Conservation (phyloP, 30 jellyfish, hydroid and myxozoan genomes). For the Morbakka virulenta region DNA sequence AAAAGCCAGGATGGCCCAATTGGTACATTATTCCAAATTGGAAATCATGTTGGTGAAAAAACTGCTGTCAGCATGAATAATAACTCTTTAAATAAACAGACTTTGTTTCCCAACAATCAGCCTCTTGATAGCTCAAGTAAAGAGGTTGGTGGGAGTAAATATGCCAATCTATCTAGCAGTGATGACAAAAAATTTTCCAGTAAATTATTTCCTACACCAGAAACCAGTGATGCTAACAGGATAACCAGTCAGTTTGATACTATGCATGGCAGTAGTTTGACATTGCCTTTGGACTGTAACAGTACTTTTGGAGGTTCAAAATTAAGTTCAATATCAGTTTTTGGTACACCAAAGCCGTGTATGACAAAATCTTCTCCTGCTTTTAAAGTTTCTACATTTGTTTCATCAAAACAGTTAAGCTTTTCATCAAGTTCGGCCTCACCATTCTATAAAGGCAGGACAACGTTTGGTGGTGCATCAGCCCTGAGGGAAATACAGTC, state of each 20-base stretch:
- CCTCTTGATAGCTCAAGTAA: background rate
- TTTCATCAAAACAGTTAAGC: conserved; percentile 57
- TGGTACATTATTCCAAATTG: background rate
- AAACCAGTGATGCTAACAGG: background rate
- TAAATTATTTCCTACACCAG: background rate
- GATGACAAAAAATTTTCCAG: background rate
- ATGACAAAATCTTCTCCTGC: conserved; percentile 31
- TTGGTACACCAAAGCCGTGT: background rate
- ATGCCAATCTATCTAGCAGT: background rate
- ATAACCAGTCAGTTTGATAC: background rate
- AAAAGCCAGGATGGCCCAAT: background rate
- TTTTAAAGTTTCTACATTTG: conserved; percentile 85
- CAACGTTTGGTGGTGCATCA: conserved; percentile 95
- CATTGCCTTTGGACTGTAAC: background rate
- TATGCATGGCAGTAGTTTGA: background rate
- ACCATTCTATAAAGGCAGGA: conserved; percentile 81
- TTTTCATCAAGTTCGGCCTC: conserved; percentile 71
- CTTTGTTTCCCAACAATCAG: too few species aligned
- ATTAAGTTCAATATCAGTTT: background rate
- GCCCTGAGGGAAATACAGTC: conserved; percentile 46
- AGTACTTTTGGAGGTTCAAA: background rate
- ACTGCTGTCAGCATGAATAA: background rate
- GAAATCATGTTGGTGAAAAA: background rate
- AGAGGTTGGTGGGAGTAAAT: background rate
- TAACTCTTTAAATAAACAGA: background rate